Evolutionary conservation across 1,140 invertebrate species (phyloP).

Genomic region (Cotesia typhae): DNA sequence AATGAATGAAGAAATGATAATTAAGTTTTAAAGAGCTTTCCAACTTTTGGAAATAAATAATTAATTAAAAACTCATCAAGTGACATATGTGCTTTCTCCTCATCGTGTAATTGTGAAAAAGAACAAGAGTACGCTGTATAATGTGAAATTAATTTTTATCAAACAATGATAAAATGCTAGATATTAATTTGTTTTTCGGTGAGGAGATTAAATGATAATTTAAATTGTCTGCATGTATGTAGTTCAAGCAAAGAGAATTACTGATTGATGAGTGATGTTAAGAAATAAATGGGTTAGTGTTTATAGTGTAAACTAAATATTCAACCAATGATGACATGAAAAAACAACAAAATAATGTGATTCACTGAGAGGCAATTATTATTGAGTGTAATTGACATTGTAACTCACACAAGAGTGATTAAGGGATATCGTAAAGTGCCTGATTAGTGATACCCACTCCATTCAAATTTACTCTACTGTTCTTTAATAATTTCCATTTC

Average conservation of each 20-base stretch:
- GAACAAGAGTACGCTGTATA: no score
- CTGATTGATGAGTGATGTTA: slow-evolving; percentile 1
- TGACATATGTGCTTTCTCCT: no score
- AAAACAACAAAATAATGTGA: slow-evolving; percentile 18
- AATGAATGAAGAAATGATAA: slow-evolving; percentile 17
- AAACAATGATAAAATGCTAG: no score
- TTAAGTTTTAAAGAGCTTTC: no score
- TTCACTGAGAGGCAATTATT: slow-evolving; percentile 16
- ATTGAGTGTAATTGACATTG: slow-evolving; percentile 17
- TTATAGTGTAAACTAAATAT: slow-evolving; percentile 8
- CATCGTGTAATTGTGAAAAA: no score
- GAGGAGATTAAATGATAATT: slow-evolving; percentile 15
- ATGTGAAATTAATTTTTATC: no score
- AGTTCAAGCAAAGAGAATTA: slow-evolving; percentile 7
- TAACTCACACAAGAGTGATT: slow-evolving; percentile 30
- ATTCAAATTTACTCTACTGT: slow-evolving; percentile 48
- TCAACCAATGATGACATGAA: slow-evolving; percentile 8
- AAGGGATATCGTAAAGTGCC: slow-evolving; percentile 63
- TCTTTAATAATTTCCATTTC: slow-evolving; percentile 27
- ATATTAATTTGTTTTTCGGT: neutral
- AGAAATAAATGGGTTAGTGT: slow-evolving; percentile 20
- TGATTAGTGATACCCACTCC: slow-evolving; percentile 60
- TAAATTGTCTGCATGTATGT: slow-evolving; percentile 38
- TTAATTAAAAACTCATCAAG: no score
- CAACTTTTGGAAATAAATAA: no score